Evolutionary conservation across 2,113 vertebrate genomes (phyloP).

Genomic region (Pachycephala philippinensis): DNA sequence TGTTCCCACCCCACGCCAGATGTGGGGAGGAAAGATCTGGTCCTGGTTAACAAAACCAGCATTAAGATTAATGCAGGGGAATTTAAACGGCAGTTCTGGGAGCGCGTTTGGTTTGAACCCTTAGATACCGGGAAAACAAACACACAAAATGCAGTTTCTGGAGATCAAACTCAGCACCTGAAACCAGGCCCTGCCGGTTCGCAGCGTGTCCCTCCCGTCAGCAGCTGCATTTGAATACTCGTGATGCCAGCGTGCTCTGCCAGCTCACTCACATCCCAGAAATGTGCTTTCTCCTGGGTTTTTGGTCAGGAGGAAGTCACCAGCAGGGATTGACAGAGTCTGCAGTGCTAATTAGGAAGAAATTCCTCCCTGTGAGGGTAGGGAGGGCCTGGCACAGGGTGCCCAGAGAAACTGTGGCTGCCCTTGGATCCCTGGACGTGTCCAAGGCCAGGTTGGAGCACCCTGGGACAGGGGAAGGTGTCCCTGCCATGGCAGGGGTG

Average conservation of each 20-base stretch:
- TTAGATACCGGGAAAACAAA: not conserved
- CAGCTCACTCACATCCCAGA: not conserved
- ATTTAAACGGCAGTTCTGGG: accelerated
- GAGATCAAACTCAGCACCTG: not conserved
- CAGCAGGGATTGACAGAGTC: not conserved
- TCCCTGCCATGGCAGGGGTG: not conserved
- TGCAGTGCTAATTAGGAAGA: not conserved
- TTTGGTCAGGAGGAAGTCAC: not conserved
- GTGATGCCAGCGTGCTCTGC: not conserved
- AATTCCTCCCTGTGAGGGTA: not conserved
- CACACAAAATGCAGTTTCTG: not conserved
- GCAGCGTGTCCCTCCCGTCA: accelerated
- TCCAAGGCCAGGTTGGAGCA: not conserved
- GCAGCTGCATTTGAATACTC: not conserved
- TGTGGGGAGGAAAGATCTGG: not conserved
- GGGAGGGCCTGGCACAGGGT: accelerated
- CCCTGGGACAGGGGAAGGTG: accelerated
- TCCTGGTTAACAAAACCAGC: not conserved
- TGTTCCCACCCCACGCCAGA: not conserved
- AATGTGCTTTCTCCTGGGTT: not conserved
- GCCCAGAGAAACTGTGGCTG: not conserved
- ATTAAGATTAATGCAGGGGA: not conserved
- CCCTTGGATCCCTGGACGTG: not conserved
- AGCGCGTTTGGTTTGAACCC: not conserved
- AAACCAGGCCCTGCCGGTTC: not conserved